phyloP scores from a whole-genome alignment of 2,888 invertebrate species.

The Lasioglossum vierecki region DNA sequence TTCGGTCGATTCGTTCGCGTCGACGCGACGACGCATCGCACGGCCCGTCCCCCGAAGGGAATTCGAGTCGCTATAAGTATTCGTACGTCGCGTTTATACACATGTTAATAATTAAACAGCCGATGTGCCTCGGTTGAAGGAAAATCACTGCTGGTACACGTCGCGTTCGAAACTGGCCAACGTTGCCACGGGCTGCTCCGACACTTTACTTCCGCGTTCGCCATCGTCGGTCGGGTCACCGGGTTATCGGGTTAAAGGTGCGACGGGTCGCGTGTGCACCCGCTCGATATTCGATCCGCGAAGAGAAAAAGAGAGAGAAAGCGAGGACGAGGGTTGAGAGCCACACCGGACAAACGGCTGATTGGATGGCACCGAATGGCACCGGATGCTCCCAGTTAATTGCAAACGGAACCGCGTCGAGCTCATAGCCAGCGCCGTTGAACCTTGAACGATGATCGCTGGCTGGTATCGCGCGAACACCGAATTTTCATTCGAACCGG shows the following conservation, averaged over 20 bases:
- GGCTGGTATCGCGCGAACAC: background rate
- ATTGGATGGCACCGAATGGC: background rate
- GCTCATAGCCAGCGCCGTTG: background rate
- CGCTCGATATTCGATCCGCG: constrained; percentile 3
- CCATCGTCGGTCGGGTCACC: background rate
- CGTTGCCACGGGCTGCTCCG: background rate
- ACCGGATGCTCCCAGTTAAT: background rate
- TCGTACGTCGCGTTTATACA: background rate
- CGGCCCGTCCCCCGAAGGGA: background rate
- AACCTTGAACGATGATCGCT: background rate
- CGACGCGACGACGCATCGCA: background rate
- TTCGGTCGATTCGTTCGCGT: constrained; percentile 1
- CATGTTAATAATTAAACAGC: background rate
- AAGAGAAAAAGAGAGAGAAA: background rate
- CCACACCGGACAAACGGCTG: background rate
- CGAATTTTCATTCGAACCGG: background rate
- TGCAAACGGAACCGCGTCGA: background rate
- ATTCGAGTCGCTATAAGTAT: background rate
- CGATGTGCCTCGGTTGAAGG: background rate
- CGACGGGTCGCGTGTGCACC: background rate
- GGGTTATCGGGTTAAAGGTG: constrained; percentile 6
- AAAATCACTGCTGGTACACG: background rate
- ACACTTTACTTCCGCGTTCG: background rate
- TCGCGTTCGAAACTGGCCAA: too few relatives aligned
- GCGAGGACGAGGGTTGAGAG: background rate